Conservation (phyloP, 2,888 invertebrate species). For the Amiota mariae region DNA sequence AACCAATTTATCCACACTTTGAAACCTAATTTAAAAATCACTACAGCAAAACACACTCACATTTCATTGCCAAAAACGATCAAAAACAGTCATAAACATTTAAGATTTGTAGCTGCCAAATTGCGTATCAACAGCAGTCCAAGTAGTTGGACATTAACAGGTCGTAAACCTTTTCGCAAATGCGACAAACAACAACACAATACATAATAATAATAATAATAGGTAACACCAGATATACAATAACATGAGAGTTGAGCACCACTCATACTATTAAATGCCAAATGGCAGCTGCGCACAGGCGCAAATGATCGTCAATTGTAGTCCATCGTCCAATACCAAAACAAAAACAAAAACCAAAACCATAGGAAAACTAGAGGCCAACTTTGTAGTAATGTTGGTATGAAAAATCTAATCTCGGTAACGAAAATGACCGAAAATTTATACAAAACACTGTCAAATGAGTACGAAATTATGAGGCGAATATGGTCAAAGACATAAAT, state of each 20-base stretch:
- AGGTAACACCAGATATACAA: background rate
- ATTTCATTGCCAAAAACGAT: slow-evolving; percentile 13
- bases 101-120: slow-evolving; percentile 33
- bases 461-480: slow-evolving; percentile 64
- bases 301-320: background rate
- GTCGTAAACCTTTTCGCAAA: slow-evolving; percentile 66
- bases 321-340: background rate
- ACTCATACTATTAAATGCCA: background rate
- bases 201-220: background rate
- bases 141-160: slow-evolving; percentile 65
- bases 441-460: slow-evolving; percentile 58
- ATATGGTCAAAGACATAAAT: slow-evolving; percentile 66
- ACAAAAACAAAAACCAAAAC: background rate
- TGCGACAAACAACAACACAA: slow-evolving; percentile 39
- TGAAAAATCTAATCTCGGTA: slow-evolving; percentile 27
- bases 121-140: slow-evolving; percentile 53
- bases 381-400: background rate
- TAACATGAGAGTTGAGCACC: background rate
- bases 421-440: slow-evolving; percentile 27
- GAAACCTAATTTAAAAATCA: too few relatives aligned
- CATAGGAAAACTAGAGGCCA: background rate
- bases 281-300: slow-evolving; percentile 20
- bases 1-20: too few relatives aligned
- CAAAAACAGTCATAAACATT: slow-evolving; percentile 16
- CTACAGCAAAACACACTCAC: too few relatives aligned